Conservation (phyloP, 92 coral and sea anemone species). For the Pocillopora meandrina region DNA sequence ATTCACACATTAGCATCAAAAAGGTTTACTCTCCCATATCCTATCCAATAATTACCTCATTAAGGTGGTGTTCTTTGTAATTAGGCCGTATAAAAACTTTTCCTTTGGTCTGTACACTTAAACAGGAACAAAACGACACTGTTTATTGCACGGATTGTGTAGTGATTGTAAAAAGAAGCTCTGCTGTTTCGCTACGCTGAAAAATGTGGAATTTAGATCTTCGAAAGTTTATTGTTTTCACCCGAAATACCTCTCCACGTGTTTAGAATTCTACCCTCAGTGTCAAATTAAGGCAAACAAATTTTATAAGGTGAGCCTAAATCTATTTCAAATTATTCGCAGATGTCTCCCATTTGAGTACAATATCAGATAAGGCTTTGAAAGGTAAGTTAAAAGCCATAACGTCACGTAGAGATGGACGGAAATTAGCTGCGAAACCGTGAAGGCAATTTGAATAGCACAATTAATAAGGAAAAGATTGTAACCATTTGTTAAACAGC, state of each 20-base stretch:
- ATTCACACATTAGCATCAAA: slow-evolving; percentile 89
- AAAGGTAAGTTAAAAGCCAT: slow-evolving; percentile 43
- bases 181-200: background rate
- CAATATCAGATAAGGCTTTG: slow-evolving; percentile 70
- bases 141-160: slow-evolving; percentile 22
- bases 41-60: slow-evolving; percentile 93
- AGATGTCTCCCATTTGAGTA: slow-evolving; percentile 59
- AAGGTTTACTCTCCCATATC: slow-evolving; percentile 76
- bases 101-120: slow-evolving; percentile 82
- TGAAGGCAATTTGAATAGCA: slow-evolving; percentile 65
- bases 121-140: slow-evolving; percentile 59
- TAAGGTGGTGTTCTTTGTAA: slow-evolving; percentile 85
- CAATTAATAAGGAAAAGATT: slow-evolving; percentile 67
- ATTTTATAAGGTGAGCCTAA: slow-evolving; percentile 45
- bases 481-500: slow-evolving; percentile 79
- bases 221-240: background rate
- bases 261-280: slow-evolving; percentile 44
- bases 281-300: slow-evolving; percentile 69
- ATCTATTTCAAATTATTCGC: slow-evolving; percentile 63
- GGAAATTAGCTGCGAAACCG: slow-evolving; percentile 74
- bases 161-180: background rate
- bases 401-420: slow-evolving; percentile 72
- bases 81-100: slow-evolving; percentile 87
- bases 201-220: slow-evolving; percentile 17
- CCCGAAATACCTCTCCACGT: slow-evolving; percentile 2